phyloP scores from a whole-genome alignment of 2,797 vertebrate genomes.

The Serranus cabrilla region DNA sequence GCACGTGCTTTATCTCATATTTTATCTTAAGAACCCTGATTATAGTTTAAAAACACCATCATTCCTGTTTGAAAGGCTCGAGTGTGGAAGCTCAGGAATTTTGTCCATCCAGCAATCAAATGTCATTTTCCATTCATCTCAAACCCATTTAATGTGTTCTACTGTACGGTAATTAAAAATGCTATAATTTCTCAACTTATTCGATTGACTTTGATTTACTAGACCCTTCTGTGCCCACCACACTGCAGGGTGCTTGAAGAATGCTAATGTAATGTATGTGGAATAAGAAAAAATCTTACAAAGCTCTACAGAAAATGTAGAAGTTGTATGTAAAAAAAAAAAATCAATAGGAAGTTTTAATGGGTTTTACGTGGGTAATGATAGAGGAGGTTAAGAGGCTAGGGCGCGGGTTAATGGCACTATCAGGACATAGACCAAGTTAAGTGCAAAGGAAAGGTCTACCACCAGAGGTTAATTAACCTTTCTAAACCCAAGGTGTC shows the following conservation, averaged over 20 bases:
- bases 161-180: background rate
- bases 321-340: conserved; percentile 59
- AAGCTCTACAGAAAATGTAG: conserved; percentile 47
- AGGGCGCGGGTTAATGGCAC: conserved; percentile 94
- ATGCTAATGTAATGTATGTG: conserved; percentile 22
- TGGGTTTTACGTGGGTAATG: conserved; percentile 91
- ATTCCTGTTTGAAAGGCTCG: background rate
- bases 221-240: background rate
- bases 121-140: background rate
- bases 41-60: no score
- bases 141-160: background rate
- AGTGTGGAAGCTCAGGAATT: background rate
- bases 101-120: background rate
- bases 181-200: background rate
- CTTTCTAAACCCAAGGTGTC: conserved; percentile 90
- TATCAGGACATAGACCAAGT: conserved; percentile 94
- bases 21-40: background rate
- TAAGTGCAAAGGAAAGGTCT: conserved; percentile 93
- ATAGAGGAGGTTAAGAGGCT: conserved; percentile 92
- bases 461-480: conserved; percentile 97
- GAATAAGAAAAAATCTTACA: conserved; percentile 56
- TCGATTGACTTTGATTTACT: background rate
- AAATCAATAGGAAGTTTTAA: conserved; percentile 94
- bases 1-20: background rate
- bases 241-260: background rate